A percentile compares a stretch with the other conserved stretches of the same genome.
phyloP scores from a whole-genome alignment of 1,140 invertebrate genomes.

The Bombus polaris region DNA sequence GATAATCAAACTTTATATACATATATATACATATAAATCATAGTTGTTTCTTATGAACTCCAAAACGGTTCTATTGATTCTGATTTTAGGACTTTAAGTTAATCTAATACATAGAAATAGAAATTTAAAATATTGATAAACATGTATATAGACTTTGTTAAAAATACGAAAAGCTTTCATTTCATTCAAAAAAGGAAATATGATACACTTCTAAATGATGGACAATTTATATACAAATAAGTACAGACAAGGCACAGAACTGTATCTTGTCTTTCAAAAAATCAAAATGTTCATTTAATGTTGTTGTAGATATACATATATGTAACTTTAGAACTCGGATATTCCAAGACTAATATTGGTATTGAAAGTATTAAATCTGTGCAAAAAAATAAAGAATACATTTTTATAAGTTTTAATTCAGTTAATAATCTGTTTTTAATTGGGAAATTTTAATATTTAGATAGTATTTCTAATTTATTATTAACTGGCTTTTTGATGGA shows the following conservation, averaged over 20 bases:
- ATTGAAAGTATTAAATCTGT: background rate
- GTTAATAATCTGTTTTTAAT: background rate
- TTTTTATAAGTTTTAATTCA: background rate
- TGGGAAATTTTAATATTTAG: background rate
- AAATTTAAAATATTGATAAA: slow-evolving; percentile 1
- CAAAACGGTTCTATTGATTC: background rate
- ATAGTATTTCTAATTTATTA: background rate
- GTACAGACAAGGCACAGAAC: too few species aligned
- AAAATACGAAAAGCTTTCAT: background rate
- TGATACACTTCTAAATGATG: background rate
- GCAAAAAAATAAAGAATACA: background rate
- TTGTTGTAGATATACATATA: background rate
- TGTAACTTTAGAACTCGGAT: background rate
- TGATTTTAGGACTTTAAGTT: background rate
- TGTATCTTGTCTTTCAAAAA: background rate
- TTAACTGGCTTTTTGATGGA: background rate
- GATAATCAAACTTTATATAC: slow-evolving; percentile 16
- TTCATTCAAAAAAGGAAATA: background rate
- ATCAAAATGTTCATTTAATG: background rate
- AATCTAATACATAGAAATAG: background rate
- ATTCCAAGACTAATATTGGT: background rate
- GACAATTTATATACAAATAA: background rate
- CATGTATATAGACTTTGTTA: background rate
- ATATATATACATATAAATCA: background rate
- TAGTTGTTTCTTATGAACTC: background rate